A percentile compares a stretch with the other conserved stretches of the same genome.
These are phyloP conservation scores for Aptenodytes forsteri DNA, from an alignment of 2,113 vertebrate genomes.

Conservation along the genomic window DNA sequence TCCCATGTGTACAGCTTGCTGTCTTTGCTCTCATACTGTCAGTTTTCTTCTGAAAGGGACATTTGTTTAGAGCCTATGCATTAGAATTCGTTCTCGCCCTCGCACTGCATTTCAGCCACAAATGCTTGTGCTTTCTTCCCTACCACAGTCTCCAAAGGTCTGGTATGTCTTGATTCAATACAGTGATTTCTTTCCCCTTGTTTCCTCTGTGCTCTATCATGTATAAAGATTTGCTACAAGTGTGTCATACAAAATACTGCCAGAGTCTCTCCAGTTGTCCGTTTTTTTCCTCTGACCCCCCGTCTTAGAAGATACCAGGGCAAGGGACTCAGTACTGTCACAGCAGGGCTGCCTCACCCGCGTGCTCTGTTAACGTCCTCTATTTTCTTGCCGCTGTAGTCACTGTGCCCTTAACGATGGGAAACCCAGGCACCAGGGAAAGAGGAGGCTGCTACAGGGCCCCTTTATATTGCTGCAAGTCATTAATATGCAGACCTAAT, in stretches of 20 bases:
- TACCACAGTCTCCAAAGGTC: neutral
- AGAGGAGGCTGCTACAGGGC: conserved; percentile 71
- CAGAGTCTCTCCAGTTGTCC: neutral
- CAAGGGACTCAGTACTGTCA: neutral
- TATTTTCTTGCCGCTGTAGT: conserved; percentile 32
- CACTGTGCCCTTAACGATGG: conserved; percentile 62
- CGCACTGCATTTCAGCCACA: neutral
- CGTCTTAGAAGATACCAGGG: neutral
- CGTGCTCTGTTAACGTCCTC: conserved; percentile 7
- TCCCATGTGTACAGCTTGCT: neutral
- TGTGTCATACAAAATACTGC: neutral
- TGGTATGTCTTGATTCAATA: neutral
- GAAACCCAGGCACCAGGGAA: conserved; percentile 67
- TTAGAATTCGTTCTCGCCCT: conserved; percentile 25
- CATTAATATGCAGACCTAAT: conserved; percentile 91
- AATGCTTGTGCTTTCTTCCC: neutral
- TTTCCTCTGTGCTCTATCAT: neutral
- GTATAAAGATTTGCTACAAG: neutral
- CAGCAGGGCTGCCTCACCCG: neutral
- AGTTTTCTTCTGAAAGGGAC: conserved; percentile 17
- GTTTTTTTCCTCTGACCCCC: neutral
- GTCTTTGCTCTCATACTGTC: neutral
- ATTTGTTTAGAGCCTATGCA: conserved; percentile 14
- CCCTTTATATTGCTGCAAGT: conserved; percentile 83
- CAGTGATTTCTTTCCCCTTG: neutral